Conservation (phyloP, 2,113 vertebrate species). For the Xenopus borealis region DNA sequence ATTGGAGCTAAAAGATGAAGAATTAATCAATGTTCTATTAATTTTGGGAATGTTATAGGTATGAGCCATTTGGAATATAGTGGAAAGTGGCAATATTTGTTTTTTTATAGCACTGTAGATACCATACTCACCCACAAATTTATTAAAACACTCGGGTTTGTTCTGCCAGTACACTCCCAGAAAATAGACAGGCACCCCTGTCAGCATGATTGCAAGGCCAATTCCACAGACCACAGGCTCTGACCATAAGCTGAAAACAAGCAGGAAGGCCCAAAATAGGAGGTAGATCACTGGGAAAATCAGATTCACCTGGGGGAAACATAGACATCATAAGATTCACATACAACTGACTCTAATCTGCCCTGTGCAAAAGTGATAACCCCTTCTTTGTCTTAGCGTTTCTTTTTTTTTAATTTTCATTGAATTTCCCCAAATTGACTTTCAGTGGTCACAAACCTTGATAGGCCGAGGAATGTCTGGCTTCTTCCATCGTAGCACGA, state of each 20-base stretch:
- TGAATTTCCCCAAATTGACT: background rate
- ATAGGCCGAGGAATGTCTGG: constrained; percentile 81
- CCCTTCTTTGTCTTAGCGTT: background rate
- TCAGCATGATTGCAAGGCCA: constrained; percentile 88
- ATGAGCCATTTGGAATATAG: no score
- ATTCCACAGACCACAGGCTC: constrained; percentile 87
- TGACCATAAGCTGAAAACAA: constrained; percentile 86
- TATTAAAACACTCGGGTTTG: constrained; percentile 78
- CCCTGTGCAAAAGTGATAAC: no score
- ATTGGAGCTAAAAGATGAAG: no score
- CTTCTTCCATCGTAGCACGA: constrained; percentile 80
- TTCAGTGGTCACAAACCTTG: constrained; percentile 63
- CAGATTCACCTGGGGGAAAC: constrained; percentile 71
- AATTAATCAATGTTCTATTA: no score
- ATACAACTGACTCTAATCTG: background rate
- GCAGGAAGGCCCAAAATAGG: constrained; percentile 88
- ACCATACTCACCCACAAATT: constrained; percentile 71
- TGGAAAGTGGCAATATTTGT: no score
- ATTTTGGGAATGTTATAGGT: no score
- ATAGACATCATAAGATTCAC: background rate
- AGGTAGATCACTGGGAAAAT: constrained; percentile 85
- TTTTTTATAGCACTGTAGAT: no score
- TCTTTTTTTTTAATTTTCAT: background rate
- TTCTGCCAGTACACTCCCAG: constrained; percentile 86
- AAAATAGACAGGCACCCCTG: constrained; percentile 85